These are phyloP conservation scores for Ara ararauna DNA, from an alignment of 2,797 vertebrate genomes.

Conservation along the genomic window DNA sequence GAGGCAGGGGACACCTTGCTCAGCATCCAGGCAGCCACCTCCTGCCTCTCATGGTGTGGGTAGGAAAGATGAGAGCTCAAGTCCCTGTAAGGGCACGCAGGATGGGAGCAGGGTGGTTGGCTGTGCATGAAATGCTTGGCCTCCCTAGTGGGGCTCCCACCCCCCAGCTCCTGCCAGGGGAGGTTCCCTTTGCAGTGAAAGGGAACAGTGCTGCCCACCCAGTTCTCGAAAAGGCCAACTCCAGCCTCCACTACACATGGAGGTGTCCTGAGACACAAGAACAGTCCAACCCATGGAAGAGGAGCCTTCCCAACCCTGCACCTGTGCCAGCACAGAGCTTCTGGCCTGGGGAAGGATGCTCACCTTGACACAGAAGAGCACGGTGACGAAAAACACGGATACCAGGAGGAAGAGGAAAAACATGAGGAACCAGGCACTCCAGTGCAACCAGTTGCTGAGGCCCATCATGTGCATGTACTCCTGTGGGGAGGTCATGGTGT, in stretches of 20 bases:
- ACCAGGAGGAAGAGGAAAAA: constrained; percentile 92
- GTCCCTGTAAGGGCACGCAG: background rate
- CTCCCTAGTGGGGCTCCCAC: background rate
- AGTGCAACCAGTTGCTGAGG: constrained; percentile 97
- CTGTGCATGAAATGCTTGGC: background rate
- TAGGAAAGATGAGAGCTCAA: rapidly evolving
- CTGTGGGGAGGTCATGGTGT: constrained; percentile 66
- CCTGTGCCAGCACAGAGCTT: background rate
- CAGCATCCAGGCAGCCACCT: background rate
- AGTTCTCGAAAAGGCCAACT: background rate
- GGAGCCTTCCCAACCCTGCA: background rate
- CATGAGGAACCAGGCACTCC: constrained; percentile 96
- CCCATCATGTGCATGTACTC: constrained; percentile 99
- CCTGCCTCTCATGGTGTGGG: background rate
- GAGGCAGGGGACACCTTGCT: background rate
- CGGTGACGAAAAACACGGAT: constrained; percentile 88
- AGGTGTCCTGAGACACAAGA: background rate
- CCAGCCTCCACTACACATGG: rapidly evolving
- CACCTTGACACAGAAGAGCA: constrained; percentile 93
- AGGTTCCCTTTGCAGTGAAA: background rate
- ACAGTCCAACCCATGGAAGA: background rate
- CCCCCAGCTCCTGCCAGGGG: background rate
- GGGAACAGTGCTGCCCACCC: background rate
- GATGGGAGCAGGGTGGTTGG: background rate
- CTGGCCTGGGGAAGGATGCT: constrained; percentile 35